These are phyloP conservation scores for Dinothrombium tinctorium DNA, from an alignment of 1,140 invertebrate genomes.

Conservation along the genomic window DNA sequence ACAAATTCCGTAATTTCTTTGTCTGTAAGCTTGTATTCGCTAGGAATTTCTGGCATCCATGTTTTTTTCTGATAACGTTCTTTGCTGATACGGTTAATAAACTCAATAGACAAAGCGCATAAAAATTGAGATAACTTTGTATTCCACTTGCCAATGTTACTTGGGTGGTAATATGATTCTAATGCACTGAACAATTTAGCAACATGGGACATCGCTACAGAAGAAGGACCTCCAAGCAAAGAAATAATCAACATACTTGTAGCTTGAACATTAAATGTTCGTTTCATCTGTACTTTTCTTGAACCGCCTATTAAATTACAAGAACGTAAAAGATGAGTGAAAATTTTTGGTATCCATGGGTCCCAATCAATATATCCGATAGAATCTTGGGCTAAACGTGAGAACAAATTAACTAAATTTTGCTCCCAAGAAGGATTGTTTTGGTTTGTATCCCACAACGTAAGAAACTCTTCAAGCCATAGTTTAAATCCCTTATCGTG, in stretches of 20 bases:
- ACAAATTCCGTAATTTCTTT: constrained; percentile 62
- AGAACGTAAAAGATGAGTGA: constrained; percentile 44
- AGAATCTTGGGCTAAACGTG: constrained; percentile 41
- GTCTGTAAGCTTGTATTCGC: constrained; percentile 44
- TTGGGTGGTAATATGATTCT: constrained; percentile 69
- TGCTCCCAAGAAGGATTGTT: constrained; percentile 44
- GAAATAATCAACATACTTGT: constrained; percentile 31
- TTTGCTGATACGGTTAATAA: constrained; percentile 32
- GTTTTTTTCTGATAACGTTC: constrained; percentile 33
- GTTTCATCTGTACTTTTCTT: constrained; percentile 26
- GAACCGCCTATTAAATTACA: constrained; percentile 55
- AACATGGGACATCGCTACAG: constrained; percentile 38
- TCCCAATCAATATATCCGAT: constrained; percentile 71
- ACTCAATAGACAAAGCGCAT: constrained; percentile 22
- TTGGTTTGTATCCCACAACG: constrained; percentile 45
- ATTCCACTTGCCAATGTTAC: constrained; percentile 54
- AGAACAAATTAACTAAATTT: constrained; percentile 44
- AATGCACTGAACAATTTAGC: constrained; percentile 54
- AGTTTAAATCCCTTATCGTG: constrained; percentile 38
- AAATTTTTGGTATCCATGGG: constrained; percentile 51
- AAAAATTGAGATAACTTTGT: constrained; percentile 19
- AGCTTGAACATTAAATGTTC: constrained; percentile 8
- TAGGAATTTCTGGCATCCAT: constrained; percentile 42
- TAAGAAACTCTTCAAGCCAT: constrained; percentile 62
- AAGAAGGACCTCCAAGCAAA: constrained; percentile 27